Base-by-base conservation (phyloP, 2,888 invertebrate genomes). In the Carabus problematicus region DNA sequence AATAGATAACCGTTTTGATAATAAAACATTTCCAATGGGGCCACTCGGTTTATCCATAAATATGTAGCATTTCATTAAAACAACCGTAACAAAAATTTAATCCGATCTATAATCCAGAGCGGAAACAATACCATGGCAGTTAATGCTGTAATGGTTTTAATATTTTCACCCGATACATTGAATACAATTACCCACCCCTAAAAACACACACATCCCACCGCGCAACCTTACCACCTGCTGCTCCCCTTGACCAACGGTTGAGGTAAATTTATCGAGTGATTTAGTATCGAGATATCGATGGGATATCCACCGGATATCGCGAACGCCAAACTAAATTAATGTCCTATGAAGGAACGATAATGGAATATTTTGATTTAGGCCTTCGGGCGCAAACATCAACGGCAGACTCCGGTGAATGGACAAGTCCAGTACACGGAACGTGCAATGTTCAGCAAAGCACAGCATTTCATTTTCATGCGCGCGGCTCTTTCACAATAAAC, bases 321-420 rank as follows among this genome's bases (percentile, higher is more conserved):
- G 14, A 14, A 39, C 49, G 39, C 42, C 54, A 43, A 60, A 42
- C 54, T 62, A 64, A 64, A 64, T 64, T 64, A 64, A 64, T 64
- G 64, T 64, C 55, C 49, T 11, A 52, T 18, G 55, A 64, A 64
- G 64, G 55, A 55, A 64, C 54, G 64, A 64, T 64, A 64, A 64
- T 64, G 42, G 64, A 64, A 54, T 64, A 64, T 64, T 64, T 64
- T 64, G 64, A 55, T 64, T 64, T 55, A 64, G 7, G 64, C 64
- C 12, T 3, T 16, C 3, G 12, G 18, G 9, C 52, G 8, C 14
- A 52, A 12, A 11, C 14, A 45, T 12, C 45, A 52, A 9, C 12
- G 12, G 18, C 52, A 12, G 9, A 52, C 12, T 3, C 3, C 11
- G 3, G 4, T 14, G 14, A 12, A 16, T 16, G 14, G 2, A 52